These are phyloP conservation scores for Capitella teleta DNA, from an alignment of 1,140 invertebrate species.

Conservation along the genomic window DNA sequence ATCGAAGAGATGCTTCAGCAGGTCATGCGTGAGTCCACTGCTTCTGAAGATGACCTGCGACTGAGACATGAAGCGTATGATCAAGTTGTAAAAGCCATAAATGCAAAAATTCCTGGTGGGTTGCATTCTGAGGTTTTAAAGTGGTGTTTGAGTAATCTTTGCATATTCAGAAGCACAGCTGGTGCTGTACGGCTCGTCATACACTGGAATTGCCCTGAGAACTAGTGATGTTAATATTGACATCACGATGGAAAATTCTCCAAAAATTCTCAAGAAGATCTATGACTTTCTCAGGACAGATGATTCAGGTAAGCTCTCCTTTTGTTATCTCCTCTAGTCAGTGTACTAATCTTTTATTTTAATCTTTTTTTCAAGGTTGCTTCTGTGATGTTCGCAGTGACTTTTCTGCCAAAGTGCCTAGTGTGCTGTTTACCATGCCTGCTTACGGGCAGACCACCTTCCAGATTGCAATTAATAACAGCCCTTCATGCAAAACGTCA, in stretches of 20 bases:
- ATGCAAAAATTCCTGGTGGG: no score
- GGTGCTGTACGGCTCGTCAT: conserved; percentile 31
- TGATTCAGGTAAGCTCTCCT: conserved; percentile 14
- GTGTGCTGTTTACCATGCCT: conserved; percentile 24
- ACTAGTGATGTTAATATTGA: conserved; percentile 34
- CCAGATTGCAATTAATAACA: conserved; percentile 25
- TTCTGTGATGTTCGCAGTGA: conserved; percentile 29
- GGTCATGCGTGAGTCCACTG: no score
- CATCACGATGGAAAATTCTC: conserved; percentile 14
- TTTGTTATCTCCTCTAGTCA: not conserved
- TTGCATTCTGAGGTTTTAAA: no score
- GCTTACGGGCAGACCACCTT: conserved; percentile 15
- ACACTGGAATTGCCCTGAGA: conserved; percentile 28
- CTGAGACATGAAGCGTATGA: no score
- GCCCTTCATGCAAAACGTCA: conserved; percentile 23
- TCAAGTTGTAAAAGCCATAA: no score
- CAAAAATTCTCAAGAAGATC: conserved; percentile 19
- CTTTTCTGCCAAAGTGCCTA: conserved; percentile 32
- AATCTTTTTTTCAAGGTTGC: conserved; percentile 16
- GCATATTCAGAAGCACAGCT: no score
- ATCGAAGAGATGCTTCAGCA: no score
- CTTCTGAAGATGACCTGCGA: no score
- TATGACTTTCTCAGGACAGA: conserved; percentile 15
- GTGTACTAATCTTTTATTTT: not conserved
- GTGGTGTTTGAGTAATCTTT: no score